These are phyloP conservation scores for Sinonovacula constricta DNA, from an alignment of 1,140 invertebrate species.

Conservation along the genomic window DNA sequence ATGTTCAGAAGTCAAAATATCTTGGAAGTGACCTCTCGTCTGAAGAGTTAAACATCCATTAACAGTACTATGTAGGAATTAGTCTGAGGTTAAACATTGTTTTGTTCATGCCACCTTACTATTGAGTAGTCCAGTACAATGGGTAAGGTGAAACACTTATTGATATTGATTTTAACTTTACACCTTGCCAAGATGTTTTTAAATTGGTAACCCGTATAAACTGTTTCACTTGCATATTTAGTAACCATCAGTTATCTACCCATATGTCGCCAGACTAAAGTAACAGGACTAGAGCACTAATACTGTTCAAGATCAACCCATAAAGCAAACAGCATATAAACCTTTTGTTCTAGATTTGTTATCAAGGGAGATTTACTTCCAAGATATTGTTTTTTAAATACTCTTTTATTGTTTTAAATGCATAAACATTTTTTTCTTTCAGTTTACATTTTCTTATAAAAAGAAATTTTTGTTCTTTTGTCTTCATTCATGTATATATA, in stretches of 20 bases:
- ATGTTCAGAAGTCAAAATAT: background rate
- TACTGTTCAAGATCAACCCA: no score
- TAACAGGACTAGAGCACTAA: no score
- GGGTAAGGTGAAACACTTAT: no score
- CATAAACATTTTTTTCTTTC: no score
- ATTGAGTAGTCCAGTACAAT: no score
- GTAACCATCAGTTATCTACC: no score
- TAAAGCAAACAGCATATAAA: background rate
- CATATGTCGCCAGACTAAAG: no score
- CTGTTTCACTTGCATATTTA: no score
- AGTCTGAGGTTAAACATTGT: background rate
- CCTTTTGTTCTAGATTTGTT: background rate
- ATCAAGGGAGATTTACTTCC: background rate
- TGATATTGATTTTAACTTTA: no score
- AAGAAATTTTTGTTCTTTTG: background rate
- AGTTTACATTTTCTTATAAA: background rate
- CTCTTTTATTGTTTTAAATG: background rate
- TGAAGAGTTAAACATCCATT: background rate
- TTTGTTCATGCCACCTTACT: background rate
- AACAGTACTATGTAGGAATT: background rate
- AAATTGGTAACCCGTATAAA: no score
- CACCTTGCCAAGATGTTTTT: no score
- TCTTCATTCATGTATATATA: slow-evolving; percentile 33
- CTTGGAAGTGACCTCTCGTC: background rate
- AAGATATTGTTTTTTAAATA: background rate